A percentile compares a stretch with the other conserved stretches of the same genome.
These are phyloP conservation scores for Porites cylindrica DNA, from an alignment of 92 coral and sea anemone species.

Conservation along the genomic window DNA sequence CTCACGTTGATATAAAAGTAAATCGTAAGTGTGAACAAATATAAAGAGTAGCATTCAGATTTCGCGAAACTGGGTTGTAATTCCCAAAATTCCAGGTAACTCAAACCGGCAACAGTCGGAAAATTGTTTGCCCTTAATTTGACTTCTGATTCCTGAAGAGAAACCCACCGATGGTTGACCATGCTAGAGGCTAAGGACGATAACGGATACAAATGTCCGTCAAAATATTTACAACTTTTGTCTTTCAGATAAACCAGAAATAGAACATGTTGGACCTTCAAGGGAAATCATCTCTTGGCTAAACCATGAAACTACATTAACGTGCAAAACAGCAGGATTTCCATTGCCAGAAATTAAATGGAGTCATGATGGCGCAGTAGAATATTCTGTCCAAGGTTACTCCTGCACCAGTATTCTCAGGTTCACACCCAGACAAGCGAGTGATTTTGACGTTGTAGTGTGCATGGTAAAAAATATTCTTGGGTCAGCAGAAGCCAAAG, in stretches of 20 bases:
- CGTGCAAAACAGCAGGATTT: conserved; percentile 41
- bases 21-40: conserved; percentile 7
- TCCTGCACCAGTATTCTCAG: conserved; percentile 2
- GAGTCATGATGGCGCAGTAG: conserved; percentile 28
- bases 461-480: conserved; percentile 47
- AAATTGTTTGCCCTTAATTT: no score
- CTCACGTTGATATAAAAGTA: background rate
- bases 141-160: no score
- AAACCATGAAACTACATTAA: conserved; percentile 2
- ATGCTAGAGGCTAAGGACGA: no score
- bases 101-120: no score
- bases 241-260: conserved; percentile 32
- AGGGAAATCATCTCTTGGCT: conserved; percentile 39
- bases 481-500: conserved; percentile 15
- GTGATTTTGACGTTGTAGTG: conserved; percentile 44
- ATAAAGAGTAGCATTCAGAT: background rate
- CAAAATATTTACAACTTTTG: background rate
- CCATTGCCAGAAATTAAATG: conserved; percentile 50
- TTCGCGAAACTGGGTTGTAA: no score
- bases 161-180: no score
- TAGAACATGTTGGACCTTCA: background rate
- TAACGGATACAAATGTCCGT: no score
- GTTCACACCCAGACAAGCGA: conserved; percentile 15
- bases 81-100: no score
- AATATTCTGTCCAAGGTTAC: background rate